These are phyloP conservation scores for Montipora cactus DNA, from an alignment of 64 coral and sea anemone species.

Conservation along the genomic window DNA sequence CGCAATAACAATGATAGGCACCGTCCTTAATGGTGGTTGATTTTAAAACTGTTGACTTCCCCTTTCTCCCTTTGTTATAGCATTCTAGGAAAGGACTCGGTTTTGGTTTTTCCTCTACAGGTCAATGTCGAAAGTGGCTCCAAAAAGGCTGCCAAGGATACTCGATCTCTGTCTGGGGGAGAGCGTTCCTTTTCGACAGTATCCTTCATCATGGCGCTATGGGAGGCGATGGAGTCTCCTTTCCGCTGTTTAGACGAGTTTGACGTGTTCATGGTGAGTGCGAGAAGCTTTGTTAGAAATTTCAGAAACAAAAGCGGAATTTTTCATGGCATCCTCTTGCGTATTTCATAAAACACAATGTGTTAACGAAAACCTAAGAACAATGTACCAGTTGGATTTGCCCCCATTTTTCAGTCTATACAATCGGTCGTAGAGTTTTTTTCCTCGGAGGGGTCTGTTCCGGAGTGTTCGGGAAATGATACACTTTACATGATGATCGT, in stretches of 20 bases:
- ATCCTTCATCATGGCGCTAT: constrained; percentile 95
- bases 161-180: constrained; percentile 88
- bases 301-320: background rate
- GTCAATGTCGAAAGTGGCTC: constrained; percentile 87
- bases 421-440: too few relatives aligned
- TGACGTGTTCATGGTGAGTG: constrained; percentile 95
- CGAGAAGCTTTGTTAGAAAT: background rate
- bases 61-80: too few relatives aligned
- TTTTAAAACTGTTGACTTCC: too few relatives aligned
- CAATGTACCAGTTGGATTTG: background rate
- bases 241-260: constrained; percentile 97
- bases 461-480: too few relatives aligned
- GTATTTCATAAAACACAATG: background rate
- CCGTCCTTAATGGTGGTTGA: too few relatives aligned
- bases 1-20: too few relatives aligned
- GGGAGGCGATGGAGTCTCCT: constrained; percentile 98
- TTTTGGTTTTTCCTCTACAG: background rate
- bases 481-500: too few relatives aligned
- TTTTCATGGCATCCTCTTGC: background rate
- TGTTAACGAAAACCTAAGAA: background rate
- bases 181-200: constrained; percentile 95
- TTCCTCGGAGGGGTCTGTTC: too few relatives aligned
- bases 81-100: too few relatives aligned
- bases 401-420: too few relatives aligned
- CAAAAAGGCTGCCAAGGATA: constrained; percentile 72